Percentiles rank a stretch among this genome's conserved stretches.
These are phyloP conservation scores for Sinocyclocheilus grahami DNA, from an alignment of 2,113 vertebrate genomes.

Conservation along the genomic window DNA sequence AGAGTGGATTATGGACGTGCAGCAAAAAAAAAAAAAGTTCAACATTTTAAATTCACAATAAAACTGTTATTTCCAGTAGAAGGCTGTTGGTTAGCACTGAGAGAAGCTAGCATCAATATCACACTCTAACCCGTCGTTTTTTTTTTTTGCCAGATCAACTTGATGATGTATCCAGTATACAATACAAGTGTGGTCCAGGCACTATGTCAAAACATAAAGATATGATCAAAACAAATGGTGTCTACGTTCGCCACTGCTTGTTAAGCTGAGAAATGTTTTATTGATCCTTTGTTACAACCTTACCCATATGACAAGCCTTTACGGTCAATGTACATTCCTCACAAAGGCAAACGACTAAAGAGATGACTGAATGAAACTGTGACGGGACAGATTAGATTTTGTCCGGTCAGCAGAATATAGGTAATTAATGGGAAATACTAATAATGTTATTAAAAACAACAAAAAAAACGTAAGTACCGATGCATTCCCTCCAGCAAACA, in stretches of 20 bases:
- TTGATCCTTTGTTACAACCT: conserved; percentile 56
- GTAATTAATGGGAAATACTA: no score
- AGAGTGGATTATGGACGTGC: conserved; percentile 53
- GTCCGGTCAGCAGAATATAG: no score
- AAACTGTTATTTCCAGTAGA: conserved; percentile 56
- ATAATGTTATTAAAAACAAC: no score
- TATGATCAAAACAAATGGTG: conserved; percentile 52
- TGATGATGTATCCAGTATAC: conserved; percentile 46
- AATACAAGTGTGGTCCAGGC: conserved; percentile 42
- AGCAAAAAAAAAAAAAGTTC: conserved; percentile 45
- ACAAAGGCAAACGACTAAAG: conserved; percentile 51
- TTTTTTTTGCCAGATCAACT: conserved; percentile 5
- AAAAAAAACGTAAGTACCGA: conserved; percentile 73
- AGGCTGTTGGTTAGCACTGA: conserved; percentile 47
- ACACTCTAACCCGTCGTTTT: conserved; percentile 42
- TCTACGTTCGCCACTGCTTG: conserved; percentile 49
- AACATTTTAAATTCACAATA: conserved; percentile 59
- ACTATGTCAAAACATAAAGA: conserved; percentile 53
- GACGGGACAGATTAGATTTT: no score
- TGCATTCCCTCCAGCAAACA: conserved; percentile 88
- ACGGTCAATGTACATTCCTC: conserved; percentile 37
- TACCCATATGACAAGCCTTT: conserved; percentile 53
- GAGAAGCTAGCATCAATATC: conserved; percentile 52
- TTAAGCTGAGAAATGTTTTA: conserved; percentile 60
- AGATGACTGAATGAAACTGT: conserved; percentile 17